Base-by-base conservation (phyloP, 2,888 invertebrate genomes). In the Trisateles emortualis region DNA sequence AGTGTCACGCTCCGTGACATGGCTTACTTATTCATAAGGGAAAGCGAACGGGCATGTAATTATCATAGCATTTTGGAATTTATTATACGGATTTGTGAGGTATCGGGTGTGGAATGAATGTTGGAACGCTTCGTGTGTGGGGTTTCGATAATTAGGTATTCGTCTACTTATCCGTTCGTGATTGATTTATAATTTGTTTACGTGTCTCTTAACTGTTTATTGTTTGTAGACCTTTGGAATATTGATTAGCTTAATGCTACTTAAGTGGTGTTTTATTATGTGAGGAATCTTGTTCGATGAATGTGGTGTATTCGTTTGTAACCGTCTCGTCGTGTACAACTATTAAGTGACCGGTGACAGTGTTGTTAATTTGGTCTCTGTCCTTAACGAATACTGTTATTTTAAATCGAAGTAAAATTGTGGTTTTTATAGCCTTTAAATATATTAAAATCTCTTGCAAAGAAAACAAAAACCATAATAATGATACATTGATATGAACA, bases 11-110 rank as follows among this genome's bases (percentile, higher is more conserved):
- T 49, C 39, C 47, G 46, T 65, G 78, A 76, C 76, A 69, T 42
- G 65, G 59, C 64, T 81, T 72, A 78, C 68, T 79, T 73, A 79
- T 79, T 79, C 78, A 79, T 69, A 65, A 73, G 64, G 71, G 69
- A 71, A 68, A 67, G 62, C 58, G 72, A 68, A 66, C 68, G 64
- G 60, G 63, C 70, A 63, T 69, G 71, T 76, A 74, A 75, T 78
- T 76, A 73, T 73, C 59, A 57, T 68, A 55, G 65, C 68, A 52
- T 73, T 71, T 74, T 71, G 59, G 64, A 68, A 74, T 73, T 72
- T 68, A 73, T 69, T 69, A 61, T 64, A 44, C 55, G 56, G 64
- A 64, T 68, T 70, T 72, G 57, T 57, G 49, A 47, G 60, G 38
- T 61, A 53, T 56, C 36, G 40, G 30, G 46, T 43, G 58, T 58